Evolutionary conservation across 2,888 invertebrate genomes (phyloP), one percentile per base, ranked within the genome.

Genomic region (Melangyna quadrimaculata): DNA sequence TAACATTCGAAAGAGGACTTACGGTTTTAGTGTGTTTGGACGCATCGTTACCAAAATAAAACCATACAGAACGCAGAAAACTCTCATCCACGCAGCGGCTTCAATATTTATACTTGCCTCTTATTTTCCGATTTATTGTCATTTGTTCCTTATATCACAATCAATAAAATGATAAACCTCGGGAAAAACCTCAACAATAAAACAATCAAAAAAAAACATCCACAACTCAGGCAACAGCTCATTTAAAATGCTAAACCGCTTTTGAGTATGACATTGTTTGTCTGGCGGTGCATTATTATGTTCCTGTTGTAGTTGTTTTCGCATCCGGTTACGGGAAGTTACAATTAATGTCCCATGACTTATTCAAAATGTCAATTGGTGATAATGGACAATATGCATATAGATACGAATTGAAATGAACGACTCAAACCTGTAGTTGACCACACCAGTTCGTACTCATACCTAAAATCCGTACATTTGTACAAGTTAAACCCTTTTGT

Each of bases 351-450:
- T 57, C 75, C 63, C 71, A 75, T 79, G 74, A 74, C 71, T 79
- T 84, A 84, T 79, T 73, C 74, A 57, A 73, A 80, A 69, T 86
- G 72, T 63, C 75, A 80, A 78, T 83, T 78, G 63, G 55, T 53
- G 48, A 40, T 73, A 73, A 80, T 80, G 69, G 55, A 80, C 77
- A n/a, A n/a, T 80, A 53, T 57, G 29, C 10, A 17, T 19, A 10
- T 14, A 4, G 35, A 72, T 74, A 67, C 40, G 75, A 70, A 71
- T 22, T 70, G 53, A 71, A 71, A 84, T 73, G 61, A 55, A 70
- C 55, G n/a, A 27, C n/a, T 51, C 24, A 51, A 27, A 14, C 27
- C n/a, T 51, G 24, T n/a, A n/a, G n/a, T 24, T 51, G 51, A 51
- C 51, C 51, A 14, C n/a, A 51, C 14, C 14, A n/a, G 24, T 24